Conservation (phyloP, 2,113 vertebrate genomes). For the Oreochromis tanganicae region DNA sequence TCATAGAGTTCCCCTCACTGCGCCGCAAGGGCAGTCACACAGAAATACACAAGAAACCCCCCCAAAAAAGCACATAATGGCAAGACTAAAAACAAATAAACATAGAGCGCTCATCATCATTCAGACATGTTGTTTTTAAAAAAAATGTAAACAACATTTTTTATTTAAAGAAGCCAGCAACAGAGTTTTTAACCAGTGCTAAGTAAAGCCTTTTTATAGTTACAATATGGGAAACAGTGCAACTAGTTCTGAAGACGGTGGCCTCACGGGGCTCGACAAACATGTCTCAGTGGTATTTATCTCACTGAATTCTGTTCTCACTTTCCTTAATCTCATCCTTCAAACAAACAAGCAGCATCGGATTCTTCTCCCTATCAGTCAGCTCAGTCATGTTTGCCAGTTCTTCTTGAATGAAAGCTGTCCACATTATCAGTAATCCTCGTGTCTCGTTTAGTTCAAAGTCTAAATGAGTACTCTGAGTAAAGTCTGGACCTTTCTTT, state of each 20-base stretch:
- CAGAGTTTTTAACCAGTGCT: neutral
- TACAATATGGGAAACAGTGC: slow-evolving; percentile 14
- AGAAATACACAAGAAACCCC: slow-evolving; percentile 37
- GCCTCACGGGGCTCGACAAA: slow-evolving; percentile 38
- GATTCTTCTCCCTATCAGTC: slow-evolving; percentile 78
- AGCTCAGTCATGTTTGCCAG: slow-evolving; percentile 84
- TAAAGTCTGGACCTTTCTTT: slow-evolving; percentile 88
- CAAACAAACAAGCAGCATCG: slow-evolving; percentile 91
- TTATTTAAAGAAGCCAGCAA: neutral
- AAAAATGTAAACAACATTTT: neutral
- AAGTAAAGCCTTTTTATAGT: slow-evolving; percentile 11
- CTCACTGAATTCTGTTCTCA: slow-evolving; percentile 83
- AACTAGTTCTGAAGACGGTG: neutral
- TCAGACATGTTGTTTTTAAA: neutral
- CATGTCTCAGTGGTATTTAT: slow-evolving; percentile 85
- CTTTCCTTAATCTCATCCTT: slow-evolving; percentile 86
- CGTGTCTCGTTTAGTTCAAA: slow-evolving; percentile 84
- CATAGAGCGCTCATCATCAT: neutral
- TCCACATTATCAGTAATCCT: slow-evolving; percentile 87
- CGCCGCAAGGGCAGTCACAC: slow-evolving; percentile 19
- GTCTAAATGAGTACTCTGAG: slow-evolving; percentile 83
- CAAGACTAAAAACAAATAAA: slow-evolving; percentile 29
- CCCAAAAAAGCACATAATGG: slow-evolving; percentile 10
- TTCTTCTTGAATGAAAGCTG: slow-evolving; percentile 83
- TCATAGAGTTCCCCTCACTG: slow-evolving; percentile 56